Evolutionary conservation across 1,140 invertebrate genomes (phyloP), one percentile per base, ranked within the genome.

Genomic region (Drosophila insularis): DNA sequence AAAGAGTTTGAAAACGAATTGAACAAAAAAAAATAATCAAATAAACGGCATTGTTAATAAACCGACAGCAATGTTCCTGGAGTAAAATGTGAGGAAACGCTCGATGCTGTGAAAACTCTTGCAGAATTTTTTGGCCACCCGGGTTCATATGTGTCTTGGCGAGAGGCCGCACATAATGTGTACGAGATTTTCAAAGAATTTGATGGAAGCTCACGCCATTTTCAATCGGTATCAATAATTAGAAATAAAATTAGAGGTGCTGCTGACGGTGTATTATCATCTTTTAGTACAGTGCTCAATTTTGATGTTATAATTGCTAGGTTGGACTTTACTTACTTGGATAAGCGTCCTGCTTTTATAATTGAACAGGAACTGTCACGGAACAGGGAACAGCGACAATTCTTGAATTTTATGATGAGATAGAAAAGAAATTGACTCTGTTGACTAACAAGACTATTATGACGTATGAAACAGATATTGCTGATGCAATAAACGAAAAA

Each of bases 21-120:
- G 4, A 40, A 40, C n/a, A 40, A 40, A 14, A 14, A 14, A 14
- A 40, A 40, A 40, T n/a, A 40, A 40, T 14, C 39, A 14, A 40
- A 40, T 40, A 23, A 39, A 39, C 37, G 39, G n/a, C n/a, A 40
- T 40, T 5, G 13, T 14, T 40, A 40, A 40, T 40, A 4, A 40
- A 40, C 39, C 39, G 39, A 14, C 39, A 40, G 39, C 39, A 39
- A 39, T 27, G 27, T 43, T 14, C 59, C 37, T 4, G 39, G 21
- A 43, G n/a, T 60, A 23, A 10, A n/a, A n/a, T 61, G 59, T 23
- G 59, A 61, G 11, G 37, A 61, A 23, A 19, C 59, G 11, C 21
- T 61, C 8, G 59, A 23, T 27, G 11, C 43, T 21, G 39, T 46
- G 8, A 61, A 60, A 60, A 11, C 35, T 37, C 39, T 60, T 14